Evolutionary conservation across 2,797 vertebrate genomes (phyloP), one percentile per base, ranked within the genome.

Genomic region (Gymnocypris eckloni): DNA sequence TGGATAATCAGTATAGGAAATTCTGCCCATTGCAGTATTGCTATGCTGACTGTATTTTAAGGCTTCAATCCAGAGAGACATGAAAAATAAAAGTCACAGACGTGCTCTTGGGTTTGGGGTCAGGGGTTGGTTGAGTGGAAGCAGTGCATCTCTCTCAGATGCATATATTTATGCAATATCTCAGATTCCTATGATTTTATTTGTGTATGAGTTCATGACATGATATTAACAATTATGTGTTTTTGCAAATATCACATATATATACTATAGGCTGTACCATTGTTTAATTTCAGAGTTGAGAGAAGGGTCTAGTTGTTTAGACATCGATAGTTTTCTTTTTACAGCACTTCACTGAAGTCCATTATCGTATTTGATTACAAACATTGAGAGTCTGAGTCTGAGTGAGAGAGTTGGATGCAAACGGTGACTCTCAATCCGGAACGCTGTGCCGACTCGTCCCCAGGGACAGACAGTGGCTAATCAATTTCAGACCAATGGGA

Each of bases 401-500:
- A 83, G 73, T 10, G 22, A 43, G 20, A 45, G 59, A 67, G 82
- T 33, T 43, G 86, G 77, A 59, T 22, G 22, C 41, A 66, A 86
- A 28, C 39, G 37, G 79, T 77, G 79, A 85, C 81, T 83, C 87
- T 87, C 73, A 82, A 86, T 87, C 77, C 76, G 25, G 75, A 82
- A 86, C 56, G n/a, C 25, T 66, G 70, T 0, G 43, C 45, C 67
- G 28, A 76, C 61, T 39, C 22, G 16, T 89, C 88, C 86, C 88
- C 28, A 6, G 84, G 84, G 88, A 89, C 83, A 64, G 86, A 78
- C 54, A 81, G 73, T 45, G 85, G 89, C 83, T 88, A 91, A 91
- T 91, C 90, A 89, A 91, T 91, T 89, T 88, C 69, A 72, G 79
- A 82, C 89, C 89, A 80, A 89, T 89, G 85, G 87, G 89, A 88